Evolutionary conservation across 2,113 vertebrate genomes (phyloP).

Genomic region (Callipepla californica): DNA sequence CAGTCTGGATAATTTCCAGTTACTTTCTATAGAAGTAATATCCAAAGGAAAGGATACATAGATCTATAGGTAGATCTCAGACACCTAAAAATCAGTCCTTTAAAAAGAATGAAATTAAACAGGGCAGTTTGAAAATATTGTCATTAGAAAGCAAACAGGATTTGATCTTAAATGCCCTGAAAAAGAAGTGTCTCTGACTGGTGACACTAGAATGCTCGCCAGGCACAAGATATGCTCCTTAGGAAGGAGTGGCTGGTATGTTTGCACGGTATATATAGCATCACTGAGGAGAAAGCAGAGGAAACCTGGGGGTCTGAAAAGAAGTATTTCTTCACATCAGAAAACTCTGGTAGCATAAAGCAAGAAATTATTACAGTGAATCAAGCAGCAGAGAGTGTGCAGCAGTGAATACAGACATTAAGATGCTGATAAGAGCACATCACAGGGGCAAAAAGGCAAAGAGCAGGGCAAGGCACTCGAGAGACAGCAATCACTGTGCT

Average conservation of each 20-base stretch:
- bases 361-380: slow-evolving; percentile 11
- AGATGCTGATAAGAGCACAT: neutral
- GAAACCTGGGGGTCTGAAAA: neutral
- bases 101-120: neutral
- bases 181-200: neutral
- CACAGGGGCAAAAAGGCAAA: neutral
- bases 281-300: neutral
- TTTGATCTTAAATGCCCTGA: neutral
- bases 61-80: neutral
- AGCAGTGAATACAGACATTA: neutral
- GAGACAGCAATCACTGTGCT: neutral
- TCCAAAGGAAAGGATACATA: neutral
- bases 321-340: neutral
- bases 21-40: neutral
- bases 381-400: slow-evolving; percentile 7
- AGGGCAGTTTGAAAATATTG: neutral
- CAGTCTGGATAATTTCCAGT: neutral
- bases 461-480: neutral
- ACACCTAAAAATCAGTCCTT: neutral
- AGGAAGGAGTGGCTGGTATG: neutral
- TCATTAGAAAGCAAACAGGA: neutral
- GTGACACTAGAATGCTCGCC: neutral
- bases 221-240: neutral
- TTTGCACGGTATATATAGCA: neutral
- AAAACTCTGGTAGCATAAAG: slow-evolving; percentile 8